Base-by-base conservation (phyloP, 1,140 invertebrate species). In the Lepidurus arcticus region DNA sequence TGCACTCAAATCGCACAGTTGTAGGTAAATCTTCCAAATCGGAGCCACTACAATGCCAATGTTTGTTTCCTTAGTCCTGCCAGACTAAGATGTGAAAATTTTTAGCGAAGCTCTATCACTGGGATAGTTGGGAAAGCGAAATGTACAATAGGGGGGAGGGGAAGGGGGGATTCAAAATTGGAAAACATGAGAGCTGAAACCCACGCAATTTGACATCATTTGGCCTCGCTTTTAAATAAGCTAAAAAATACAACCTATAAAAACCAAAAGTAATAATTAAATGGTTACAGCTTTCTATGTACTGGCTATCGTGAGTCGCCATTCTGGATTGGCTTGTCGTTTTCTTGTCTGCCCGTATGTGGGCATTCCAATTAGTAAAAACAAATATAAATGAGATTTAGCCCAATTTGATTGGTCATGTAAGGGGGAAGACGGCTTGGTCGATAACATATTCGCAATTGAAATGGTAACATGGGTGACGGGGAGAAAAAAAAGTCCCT, bases 361-460 rank as follows among this genome's bases (percentile, higher is more conserved):
- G 53, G 21, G 53, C 53, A 7, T 65, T 21, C 53, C 53, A 21
- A 65, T 65, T 65, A 9, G 53, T 21, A 65, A 65, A 65, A 34
- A 34, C 16, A 65, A 47, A 65, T 65, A 65, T 16, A 65, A 65
- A 21, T 65, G 53, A 65, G 53, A 65, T 21, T 65, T n/a, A 65
- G 53, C 53, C 53, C 53, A 65, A 65, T 65, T 65, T 65, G 53
- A 65, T 65, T 65, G 53, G 53, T 65, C 53, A 65, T 65, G 16
- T 21, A 65, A 65, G 53, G 53, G 53, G 53, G 53, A 65, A 65
- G 53, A 65, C 53, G 53, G 53, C 53, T 65, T 65, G 53, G 53
- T 65, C 53, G 53, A 21, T 65, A 65, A 65, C 53, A 65, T 65
- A 65, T 65, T 65, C 53, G 53, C 53, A 65, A 65, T 65, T 9